Evolutionary conservation across 2,797 vertebrate genomes (phyloP).

Genomic region (Pseudochirops cupreus): DNA sequence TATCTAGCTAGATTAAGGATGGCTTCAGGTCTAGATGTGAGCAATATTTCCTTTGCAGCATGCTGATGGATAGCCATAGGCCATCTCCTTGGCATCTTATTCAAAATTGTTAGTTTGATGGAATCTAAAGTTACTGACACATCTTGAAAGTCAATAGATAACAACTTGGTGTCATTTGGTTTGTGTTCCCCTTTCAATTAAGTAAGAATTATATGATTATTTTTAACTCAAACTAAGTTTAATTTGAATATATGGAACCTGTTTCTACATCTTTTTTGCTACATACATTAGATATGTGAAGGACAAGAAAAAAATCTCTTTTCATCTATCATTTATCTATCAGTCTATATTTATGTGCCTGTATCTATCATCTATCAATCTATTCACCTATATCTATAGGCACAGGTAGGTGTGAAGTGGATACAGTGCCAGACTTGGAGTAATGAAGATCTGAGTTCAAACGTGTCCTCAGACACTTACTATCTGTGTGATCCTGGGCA

Average conservation of each 20-base stretch:
- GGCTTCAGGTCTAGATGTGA: background rate
- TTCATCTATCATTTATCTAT: too few relatives aligned
- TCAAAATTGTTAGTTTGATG: background rate
- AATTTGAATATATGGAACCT: background rate
- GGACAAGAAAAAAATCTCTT: background rate
- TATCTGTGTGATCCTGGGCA: too few relatives aligned
- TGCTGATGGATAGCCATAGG: background rate
- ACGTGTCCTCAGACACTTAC: too few relatives aligned
- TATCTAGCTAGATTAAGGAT: background rate
- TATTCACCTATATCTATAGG: background rate
- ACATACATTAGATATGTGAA: background rate
- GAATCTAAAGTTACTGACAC: background rate
- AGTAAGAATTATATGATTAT: background rate
- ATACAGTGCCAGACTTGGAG: too few relatives aligned
- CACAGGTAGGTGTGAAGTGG: too few relatives aligned
- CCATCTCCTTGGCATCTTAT: background rate
- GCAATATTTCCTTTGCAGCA: background rate
- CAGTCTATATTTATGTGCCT: background rate
- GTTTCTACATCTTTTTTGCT: background rate
- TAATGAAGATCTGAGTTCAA: too few relatives aligned
- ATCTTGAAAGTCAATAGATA: background rate
- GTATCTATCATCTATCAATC: background rate
- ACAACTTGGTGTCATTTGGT: background rate
- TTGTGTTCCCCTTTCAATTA: background rate
- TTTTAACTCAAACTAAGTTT: background rate